phyloP scores from a whole-genome alignment of 2,888 invertebrate species.

The Lobophora halterata region DNA sequence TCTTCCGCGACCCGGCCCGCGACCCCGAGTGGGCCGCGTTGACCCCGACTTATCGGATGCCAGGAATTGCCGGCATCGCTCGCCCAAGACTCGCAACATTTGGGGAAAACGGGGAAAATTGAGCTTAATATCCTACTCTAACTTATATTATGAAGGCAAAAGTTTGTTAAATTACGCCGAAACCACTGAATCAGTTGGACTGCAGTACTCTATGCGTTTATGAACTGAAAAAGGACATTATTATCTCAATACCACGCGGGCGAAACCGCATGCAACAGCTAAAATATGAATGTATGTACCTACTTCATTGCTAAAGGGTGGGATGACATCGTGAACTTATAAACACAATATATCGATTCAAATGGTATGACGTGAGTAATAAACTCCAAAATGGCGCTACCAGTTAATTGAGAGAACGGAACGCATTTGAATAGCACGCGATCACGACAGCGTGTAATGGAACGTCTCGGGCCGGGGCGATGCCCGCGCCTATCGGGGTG shows the following conservation, averaged over 20 bases:
- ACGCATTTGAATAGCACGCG: conserved; percentile 10
- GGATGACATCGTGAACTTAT: too few species aligned
- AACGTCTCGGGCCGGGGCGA: conserved; percentile 14
- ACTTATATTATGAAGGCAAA: too few species aligned
- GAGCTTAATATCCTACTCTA: conserved; percentile 1
- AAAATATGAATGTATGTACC: too few species aligned
- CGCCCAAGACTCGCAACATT: background rate
- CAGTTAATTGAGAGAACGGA: conserved; percentile 15
- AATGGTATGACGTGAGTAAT: conserved; percentile 2
- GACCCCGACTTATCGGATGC: conserved; percentile 13
- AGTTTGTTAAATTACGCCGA: too few species aligned
- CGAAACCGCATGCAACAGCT: too few species aligned
- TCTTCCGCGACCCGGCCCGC: conserved; percentile 1
- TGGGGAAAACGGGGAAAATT: background rate
- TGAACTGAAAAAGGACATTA: conserved; percentile 1
- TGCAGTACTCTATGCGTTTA: too few species aligned
- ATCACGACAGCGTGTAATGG: conserved; percentile 12
- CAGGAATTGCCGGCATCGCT: conserved; percentile 7
- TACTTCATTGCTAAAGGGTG: too few species aligned
- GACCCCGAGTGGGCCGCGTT: background rate
- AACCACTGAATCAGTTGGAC: too few species aligned
- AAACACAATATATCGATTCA: too few species aligned
- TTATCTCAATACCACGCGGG: conserved; percentile 1
- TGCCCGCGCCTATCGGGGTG: conserved; percentile 39
- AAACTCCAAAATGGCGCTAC: conserved; percentile 7